phyloP scores from a whole-genome alignment of 2,797 vertebrate species.

The Pangasius krempfi region DNA sequence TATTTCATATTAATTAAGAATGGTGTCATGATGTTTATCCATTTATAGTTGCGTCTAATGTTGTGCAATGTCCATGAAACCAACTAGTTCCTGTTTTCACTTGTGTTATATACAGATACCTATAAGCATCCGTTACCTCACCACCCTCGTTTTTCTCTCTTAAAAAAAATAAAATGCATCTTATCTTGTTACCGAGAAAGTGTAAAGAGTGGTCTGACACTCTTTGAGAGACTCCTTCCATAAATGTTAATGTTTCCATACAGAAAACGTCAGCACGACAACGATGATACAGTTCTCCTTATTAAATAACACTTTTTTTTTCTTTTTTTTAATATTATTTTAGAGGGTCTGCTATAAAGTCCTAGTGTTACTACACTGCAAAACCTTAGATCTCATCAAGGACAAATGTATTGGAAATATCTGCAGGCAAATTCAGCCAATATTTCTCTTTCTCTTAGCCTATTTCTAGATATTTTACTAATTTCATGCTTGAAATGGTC shows the following conservation, averaged over 20 bases:
- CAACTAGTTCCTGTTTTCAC: neutral
- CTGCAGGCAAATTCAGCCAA: neutral
- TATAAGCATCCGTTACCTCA: too few relatives aligned
- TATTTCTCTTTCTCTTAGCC: neutral
- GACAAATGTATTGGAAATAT: neutral
- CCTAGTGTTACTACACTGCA: neutral
- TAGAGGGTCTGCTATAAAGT: too few relatives aligned
- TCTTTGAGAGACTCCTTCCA: too few relatives aligned
- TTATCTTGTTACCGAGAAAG: too few relatives aligned
- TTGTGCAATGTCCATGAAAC: neutral
- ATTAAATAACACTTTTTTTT: neutral
- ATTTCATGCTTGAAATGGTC: neutral
- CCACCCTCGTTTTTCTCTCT: too few relatives aligned
- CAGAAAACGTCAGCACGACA: neutral
- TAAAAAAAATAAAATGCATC: too few relatives aligned
- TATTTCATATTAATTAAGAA: too few relatives aligned
- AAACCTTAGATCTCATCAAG: neutral
- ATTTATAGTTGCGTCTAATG: neutral
- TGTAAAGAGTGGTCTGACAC: too few relatives aligned
- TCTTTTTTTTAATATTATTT: neutral
- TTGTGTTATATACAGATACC: too few relatives aligned
- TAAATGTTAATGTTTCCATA: too few relatives aligned
- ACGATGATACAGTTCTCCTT: neutral
- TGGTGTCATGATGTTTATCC: neutral
- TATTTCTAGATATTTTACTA: neutral